These are phyloP conservation scores for Electrona antarctica DNA, from an alignment of 2,113 vertebrate species.

Conservation along the genomic window DNA sequence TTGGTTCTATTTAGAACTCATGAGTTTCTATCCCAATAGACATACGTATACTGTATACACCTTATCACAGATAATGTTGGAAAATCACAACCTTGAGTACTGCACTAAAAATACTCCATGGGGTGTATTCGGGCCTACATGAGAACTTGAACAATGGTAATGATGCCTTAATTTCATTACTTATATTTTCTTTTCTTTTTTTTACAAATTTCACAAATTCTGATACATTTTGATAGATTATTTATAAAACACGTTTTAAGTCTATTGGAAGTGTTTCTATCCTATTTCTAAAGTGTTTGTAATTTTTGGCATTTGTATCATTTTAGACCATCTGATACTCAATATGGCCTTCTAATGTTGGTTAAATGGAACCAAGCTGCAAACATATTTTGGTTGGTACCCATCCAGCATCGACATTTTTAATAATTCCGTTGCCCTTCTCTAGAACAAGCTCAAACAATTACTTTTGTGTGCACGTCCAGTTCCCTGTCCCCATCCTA, in stretches of 20 bases:
- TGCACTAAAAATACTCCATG: slow-evolving; percentile 21
- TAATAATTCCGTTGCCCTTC: too few species aligned
- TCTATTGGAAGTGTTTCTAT: not conserved
- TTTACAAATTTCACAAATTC: not conserved
- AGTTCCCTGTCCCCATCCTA: slow-evolving; percentile 33
- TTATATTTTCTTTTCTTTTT: not conserved
- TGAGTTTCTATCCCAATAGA: slow-evolving; percentile 7
- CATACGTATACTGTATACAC: not conserved
- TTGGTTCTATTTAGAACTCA: slow-evolving; percentile 50
- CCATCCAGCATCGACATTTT: too few species aligned
- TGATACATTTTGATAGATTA: not conserved
- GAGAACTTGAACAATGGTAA: slow-evolving; percentile 43
- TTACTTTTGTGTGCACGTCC: not conserved
- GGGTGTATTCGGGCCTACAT: slow-evolving; percentile 5
- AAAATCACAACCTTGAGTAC: slow-evolving; percentile 35
- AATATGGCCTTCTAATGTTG: too few species aligned
- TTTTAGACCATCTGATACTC: not conserved
- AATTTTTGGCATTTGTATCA: not conserved
- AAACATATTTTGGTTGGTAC: too few species aligned
- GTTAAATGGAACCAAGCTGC: too few species aligned
- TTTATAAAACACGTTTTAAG: slow-evolving; percentile 13
- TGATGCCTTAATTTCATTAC: slow-evolving; percentile 34
- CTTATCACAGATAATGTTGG: slow-evolving; percentile 5
- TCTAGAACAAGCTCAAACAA: too few species aligned
- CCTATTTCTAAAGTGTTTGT: not conserved